Percentiles rank a stretch among this genome's conserved stretches.
Conservation (phyloP, 2,888 invertebrate species). For the Caenorhabditis afra region DNA sequence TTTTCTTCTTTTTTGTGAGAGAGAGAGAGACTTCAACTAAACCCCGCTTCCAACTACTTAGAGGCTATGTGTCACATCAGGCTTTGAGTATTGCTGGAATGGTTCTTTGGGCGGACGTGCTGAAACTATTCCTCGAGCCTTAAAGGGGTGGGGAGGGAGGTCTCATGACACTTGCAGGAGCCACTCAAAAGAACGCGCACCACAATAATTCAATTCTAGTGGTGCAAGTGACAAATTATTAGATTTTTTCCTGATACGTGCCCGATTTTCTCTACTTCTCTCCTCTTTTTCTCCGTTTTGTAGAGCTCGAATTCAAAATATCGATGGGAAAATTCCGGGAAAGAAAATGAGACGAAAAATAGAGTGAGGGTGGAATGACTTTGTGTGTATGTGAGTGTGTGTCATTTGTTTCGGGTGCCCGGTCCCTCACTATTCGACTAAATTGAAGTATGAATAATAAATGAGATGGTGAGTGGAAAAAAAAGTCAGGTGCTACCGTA, state of each 20-base stretch:
- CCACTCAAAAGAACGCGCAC: neutral
- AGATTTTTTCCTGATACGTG: neutral
- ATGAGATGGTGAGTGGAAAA: slow-evolving; percentile 15
- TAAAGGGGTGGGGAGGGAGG: no score
- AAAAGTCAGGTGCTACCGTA: slow-evolving; percentile 5
- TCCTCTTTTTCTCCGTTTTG: no score
- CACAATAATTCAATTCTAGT: neutral
- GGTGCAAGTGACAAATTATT: slow-evolving; percentile 5
- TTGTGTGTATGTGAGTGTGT: slow-evolving; percentile 8
- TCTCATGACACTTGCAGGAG: no score
- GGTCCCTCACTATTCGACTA: slow-evolving; percentile 23
- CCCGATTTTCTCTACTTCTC: no score
- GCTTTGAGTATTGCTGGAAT: no score
- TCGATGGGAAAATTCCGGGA: no score
- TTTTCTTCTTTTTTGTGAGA: neutral
- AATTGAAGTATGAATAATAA: slow-evolving; percentile 52
- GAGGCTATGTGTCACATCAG: no score
- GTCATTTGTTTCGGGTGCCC: slow-evolving; percentile 24
- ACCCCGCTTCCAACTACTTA: no score
- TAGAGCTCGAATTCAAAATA: no score
- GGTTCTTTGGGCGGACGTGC: no score
- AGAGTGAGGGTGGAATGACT: slow-evolving; percentile 29
- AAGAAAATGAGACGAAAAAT: neutral
- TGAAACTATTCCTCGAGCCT: no score
- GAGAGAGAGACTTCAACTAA: no score